Conservation (phyloP, 2,113 vertebrate species). For the Geococcyx californianus region DNA sequence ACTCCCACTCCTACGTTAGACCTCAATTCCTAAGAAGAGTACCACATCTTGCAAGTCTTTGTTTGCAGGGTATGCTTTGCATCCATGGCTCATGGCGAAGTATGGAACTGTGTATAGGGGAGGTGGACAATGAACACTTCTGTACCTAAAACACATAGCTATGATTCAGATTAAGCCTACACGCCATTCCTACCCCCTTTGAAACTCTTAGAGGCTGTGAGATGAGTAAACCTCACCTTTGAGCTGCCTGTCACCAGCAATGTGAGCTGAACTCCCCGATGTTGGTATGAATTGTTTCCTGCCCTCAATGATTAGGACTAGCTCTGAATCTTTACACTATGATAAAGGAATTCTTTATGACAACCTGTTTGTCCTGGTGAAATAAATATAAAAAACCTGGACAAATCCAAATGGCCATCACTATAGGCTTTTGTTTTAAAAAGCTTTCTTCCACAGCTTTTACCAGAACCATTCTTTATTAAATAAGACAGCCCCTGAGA, state of each 20-base stretch:
- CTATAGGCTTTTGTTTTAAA: neutral
- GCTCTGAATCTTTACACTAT: neutral
- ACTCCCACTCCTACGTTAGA: no score
- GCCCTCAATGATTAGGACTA: neutral
- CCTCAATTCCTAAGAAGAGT: rapidly evolving
- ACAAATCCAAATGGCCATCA: neutral
- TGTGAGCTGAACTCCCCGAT: rapidly evolving
- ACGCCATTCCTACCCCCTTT: neutral
- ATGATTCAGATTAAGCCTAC: neutral
- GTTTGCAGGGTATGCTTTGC: neutral
- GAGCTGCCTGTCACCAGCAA: neutral
- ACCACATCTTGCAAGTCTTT: neutral
- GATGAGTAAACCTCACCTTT: neutral
- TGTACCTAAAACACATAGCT: neutral
- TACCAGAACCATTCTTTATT: neutral
- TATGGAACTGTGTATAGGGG: rapidly evolving
- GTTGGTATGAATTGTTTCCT: neutral
- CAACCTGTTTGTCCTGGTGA: neutral
- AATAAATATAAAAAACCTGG: neutral
- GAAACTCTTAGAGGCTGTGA: neutral
- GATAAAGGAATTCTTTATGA: neutral
- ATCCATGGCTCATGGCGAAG: rapidly evolving
- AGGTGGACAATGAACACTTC: rapidly evolving
- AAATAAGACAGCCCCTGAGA: neutral
- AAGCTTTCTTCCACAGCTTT: neutral